A percentile compares a stretch with the other conserved stretches of the same genome.
Conservation (phyloP, 30 jellyfish, hydroid and myxozoan species). For the Aurelia coerulea region DNA sequence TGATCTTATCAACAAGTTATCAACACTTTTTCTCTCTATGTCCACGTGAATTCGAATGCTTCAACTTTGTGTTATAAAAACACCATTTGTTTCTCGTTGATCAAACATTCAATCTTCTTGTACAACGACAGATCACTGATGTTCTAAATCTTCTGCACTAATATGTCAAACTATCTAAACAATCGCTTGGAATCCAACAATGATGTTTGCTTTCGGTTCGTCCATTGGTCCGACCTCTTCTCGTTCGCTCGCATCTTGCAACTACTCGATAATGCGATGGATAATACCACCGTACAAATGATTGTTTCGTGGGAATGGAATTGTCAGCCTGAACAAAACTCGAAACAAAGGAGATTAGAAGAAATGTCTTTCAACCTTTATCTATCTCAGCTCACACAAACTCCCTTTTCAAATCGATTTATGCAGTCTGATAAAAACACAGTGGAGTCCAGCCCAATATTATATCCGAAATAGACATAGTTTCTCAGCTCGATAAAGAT, state of each 20-base stretch:
- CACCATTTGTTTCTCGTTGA: too few species aligned
- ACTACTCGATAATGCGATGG: not conserved
- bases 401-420: slow-evolving; percentile 45
- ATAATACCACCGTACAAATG: slow-evolving; percentile 7
- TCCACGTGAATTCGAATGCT: too few species aligned
- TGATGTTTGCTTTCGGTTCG: too few species aligned
- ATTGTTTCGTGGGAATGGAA: slow-evolving; percentile 36
- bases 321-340: slow-evolving; percentile 23
- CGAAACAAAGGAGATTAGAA: slow-evolving; percentile 41
- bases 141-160: too few species aligned
- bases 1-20: too few species aligned
- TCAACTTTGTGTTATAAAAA: too few species aligned
- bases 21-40: too few species aligned
- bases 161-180: too few species aligned
- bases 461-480: slow-evolving; percentile 34
- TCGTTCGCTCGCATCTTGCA: slow-evolving; percentile 50
- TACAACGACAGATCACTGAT: too few species aligned
- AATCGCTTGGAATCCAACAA: too few species aligned
- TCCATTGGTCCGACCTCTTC: too few species aligned
- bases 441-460: slow-evolving; percentile 67
- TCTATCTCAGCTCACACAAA: slow-evolving; percentile 38
- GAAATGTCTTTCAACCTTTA: slow-evolving; percentile 11
- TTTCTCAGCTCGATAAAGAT: not conserved
- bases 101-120: too few species aligned
- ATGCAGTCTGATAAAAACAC: slow-evolving; percentile 39